Evolutionary conservation across 1,140 invertebrate species (phyloP).

Genomic region (Drosophila parvula): DNA sequence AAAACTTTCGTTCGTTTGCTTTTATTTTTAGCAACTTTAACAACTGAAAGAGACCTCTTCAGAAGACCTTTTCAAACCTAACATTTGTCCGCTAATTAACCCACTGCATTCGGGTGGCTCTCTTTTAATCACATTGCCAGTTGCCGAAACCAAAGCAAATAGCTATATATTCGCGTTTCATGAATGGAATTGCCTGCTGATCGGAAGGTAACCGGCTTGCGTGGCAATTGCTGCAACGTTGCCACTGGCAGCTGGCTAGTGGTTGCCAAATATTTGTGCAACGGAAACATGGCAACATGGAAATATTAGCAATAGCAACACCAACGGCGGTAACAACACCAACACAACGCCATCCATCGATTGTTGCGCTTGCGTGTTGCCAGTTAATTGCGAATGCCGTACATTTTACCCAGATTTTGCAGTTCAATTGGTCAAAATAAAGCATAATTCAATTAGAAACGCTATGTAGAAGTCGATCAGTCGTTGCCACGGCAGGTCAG

Average conservation of each 20-base stretch:
- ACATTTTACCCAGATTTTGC: conserved; percentile 8
- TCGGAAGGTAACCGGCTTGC: conserved; percentile 46
- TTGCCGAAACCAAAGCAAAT: conserved; percentile 49
- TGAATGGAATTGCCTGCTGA: conserved; percentile 24
- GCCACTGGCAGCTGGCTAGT: conserved; percentile 36
- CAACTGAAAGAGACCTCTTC: conserved; percentile 10
- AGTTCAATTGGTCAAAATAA: conserved; percentile 18
- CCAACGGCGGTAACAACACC: conserved; percentile 7
- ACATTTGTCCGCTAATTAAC: conserved; percentile 59
- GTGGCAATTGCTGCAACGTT: conserved; percentile 42
- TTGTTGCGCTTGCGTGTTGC: conserved; percentile 38
- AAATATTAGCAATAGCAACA: conserved; percentile 31
- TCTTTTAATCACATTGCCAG: conserved; percentile 41
- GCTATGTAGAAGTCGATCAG: conserved; percentile 27
- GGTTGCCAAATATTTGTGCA: conserved; percentile 62
- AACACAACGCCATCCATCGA: conserved; percentile 22
- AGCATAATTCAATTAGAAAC: conserved; percentile 31
- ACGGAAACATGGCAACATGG: conserved; percentile 39
- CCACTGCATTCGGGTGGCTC: conserved; percentile 24
- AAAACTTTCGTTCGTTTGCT: conserved; percentile 16
- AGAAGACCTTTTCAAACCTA: conserved; percentile 39
- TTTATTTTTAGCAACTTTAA: conserved; percentile 19
- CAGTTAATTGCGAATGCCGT: conserved; percentile 26
- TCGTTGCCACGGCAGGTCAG: conserved; percentile 10
- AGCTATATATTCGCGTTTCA: conserved; percentile 4